Percentiles rank a stretch among this genome's conserved stretches.
These are phyloP conservation scores for Conomelus anceps DNA, from an alignment of 2,888 invertebrate genomes.

Conservation along the genomic window DNA sequence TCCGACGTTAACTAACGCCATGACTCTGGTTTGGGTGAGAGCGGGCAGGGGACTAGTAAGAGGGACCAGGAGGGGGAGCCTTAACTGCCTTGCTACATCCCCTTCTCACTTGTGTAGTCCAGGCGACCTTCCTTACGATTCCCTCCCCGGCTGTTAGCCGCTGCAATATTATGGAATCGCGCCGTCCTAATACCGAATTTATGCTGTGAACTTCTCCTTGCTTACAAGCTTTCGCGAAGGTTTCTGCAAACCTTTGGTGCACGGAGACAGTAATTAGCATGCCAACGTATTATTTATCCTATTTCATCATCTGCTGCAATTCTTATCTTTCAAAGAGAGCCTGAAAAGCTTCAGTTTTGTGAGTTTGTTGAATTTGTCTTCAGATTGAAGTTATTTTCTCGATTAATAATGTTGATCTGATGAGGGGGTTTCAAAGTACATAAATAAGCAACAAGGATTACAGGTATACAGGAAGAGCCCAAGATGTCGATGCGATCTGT, in stretches of 20 bases:
- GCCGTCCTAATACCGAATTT: background rate
- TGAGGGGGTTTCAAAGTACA: too few species aligned
- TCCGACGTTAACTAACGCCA: background rate
- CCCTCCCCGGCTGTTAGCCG: background rate
- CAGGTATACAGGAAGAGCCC: too few species aligned
- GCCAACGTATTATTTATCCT: background rate
- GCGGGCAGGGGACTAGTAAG: too few species aligned
- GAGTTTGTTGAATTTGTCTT: too few species aligned
- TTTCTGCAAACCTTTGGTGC: background rate
- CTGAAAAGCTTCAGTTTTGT: background rate
- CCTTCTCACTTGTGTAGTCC: background rate
- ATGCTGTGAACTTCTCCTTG: background rate
- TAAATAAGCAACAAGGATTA: too few species aligned
- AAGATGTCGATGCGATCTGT: too few species aligned
- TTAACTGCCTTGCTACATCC: background rate
- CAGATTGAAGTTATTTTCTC: too few species aligned
- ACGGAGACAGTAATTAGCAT: background rate
- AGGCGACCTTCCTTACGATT: background rate
- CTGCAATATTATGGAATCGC: background rate
- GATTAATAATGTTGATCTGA: too few species aligned
- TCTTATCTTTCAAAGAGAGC: background rate
- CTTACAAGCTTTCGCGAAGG: background rate
- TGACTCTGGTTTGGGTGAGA: background rate
- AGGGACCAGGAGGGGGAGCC: too few species aligned
- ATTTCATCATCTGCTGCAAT: background rate